These are phyloP conservation scores for Cosmopolites sordidus DNA, from an alignment of 2,888 invertebrate genomes.

Conservation along the genomic window DNA sequence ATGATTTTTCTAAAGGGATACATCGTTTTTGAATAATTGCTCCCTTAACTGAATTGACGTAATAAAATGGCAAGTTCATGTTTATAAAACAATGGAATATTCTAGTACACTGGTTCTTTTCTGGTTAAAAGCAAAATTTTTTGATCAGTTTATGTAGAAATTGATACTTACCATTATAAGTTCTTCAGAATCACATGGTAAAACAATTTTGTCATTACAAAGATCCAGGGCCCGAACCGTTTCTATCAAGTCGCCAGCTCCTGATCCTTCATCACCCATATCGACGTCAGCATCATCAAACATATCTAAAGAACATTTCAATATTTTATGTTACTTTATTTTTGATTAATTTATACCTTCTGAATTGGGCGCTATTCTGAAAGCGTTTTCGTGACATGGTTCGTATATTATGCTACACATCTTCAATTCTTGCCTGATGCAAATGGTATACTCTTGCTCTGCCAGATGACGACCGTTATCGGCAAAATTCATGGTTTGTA, in stretches of 20 bases:
- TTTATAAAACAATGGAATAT: too few species aligned
- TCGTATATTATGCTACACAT: slow-evolving; percentile 74
- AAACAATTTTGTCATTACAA: slow-evolving; percentile 70
- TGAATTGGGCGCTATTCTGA: slow-evolving; percentile 63
- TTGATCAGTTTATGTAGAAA: too few species aligned
- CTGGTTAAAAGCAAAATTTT: too few species aligned
- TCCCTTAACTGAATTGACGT: too few species aligned
- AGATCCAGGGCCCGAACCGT: slow-evolving; percentile 29
- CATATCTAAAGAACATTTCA: too few species aligned
- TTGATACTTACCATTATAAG: slow-evolving; percentile 61
- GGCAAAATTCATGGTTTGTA: slow-evolving; percentile 77
- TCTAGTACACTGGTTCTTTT: too few species aligned
- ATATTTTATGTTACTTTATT: too few species aligned
- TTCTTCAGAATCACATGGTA: slow-evolving; percentile 82
- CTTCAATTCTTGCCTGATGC: slow-evolving; percentile 64
- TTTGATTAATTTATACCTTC: slow-evolving; percentile 3
- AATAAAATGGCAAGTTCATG: too few species aligned
- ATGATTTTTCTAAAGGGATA: too few species aligned
- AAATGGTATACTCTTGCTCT: slow-evolving; percentile 72
- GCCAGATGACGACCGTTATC: slow-evolving; percentile 78
- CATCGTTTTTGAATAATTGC: too few species aligned
- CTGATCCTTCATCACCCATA: slow-evolving; percentile 39
- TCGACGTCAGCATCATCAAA: background rate
- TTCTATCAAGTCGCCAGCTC: slow-evolving; percentile 32
- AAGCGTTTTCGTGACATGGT: slow-evolving; percentile 72